Percentiles rank a stretch among this genome's conserved stretches.
Conservation (phyloP, 1,140 invertebrate species). For the Hermatobates lingyangjiaoensis region DNA sequence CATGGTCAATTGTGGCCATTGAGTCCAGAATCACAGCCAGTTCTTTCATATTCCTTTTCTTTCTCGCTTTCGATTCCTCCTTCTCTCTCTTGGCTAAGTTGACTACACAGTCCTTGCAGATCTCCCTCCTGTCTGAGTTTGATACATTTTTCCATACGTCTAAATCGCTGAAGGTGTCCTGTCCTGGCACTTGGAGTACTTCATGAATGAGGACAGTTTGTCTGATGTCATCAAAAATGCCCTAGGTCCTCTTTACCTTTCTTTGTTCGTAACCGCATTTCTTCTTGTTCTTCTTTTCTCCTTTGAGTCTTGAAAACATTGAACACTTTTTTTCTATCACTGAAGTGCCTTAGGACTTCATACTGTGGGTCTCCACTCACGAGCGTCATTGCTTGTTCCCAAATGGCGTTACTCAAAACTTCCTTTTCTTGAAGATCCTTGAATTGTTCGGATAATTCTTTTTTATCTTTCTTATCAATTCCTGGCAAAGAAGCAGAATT, state of each 20-base stretch:
- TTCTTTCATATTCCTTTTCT: conserved; percentile 92
- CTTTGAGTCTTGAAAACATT: conserved; percentile 97
- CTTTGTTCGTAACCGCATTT: conserved; percentile 77
- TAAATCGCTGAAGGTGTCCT: conserved; percentile 61
- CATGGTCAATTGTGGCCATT: conserved; percentile 90
- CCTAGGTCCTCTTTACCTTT: conserved; percentile 95
- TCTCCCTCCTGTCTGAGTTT: conserved; percentile 81
- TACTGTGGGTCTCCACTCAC: conserved; percentile 84
- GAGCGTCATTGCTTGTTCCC: conserved; percentile 93
- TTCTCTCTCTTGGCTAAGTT: conserved; percentile 87
- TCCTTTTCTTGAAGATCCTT: too few species aligned
- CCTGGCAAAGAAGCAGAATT: too few species aligned
- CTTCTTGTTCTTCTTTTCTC: conserved; percentile 91
- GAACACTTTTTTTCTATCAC: conserved; percentile 91
- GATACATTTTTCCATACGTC: conserved; percentile 81
- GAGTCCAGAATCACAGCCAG: conserved; percentile 80
- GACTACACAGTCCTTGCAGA: conserved; percentile 92
- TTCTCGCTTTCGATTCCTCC: conserved; percentile 76
- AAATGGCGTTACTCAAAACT: conserved; percentile 83
- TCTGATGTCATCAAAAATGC: conserved; percentile 78
- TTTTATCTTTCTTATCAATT: too few species aligned
- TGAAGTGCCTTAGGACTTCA: conserved; percentile 83
- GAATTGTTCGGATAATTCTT: too few species aligned
- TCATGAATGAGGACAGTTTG: conserved; percentile 64
- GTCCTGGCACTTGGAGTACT: conserved; percentile 76